A percentile compares a stretch with the other conserved stretches of the same genome.
Evolutionary conservation across 2,113 vertebrate genomes (phyloP).

Genomic region (Corydoras maculifer): DNA sequence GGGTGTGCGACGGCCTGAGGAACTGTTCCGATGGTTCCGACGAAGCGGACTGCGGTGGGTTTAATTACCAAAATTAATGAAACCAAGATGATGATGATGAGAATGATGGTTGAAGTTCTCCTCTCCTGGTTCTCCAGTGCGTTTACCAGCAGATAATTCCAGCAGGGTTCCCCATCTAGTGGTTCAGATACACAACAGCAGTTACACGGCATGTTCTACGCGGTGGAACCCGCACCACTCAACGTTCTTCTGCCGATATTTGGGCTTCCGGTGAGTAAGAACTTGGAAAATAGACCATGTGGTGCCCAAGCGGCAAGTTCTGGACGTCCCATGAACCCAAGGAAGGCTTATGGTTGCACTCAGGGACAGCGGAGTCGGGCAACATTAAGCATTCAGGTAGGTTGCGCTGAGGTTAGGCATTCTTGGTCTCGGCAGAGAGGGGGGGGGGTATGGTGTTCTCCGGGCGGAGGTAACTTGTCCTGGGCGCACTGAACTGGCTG

Average conservation of each 20-base stretch:
- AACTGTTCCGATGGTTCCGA: constrained; percentile 82
- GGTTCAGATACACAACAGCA: constrained; percentile 48
- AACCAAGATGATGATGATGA: no score
- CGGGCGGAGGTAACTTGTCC: no score
- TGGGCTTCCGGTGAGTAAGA: constrained; percentile 72
- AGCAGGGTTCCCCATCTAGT: constrained; percentile 28
- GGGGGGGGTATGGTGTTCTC: no score
- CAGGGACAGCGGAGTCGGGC: background rate
- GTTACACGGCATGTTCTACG: constrained; percentile 57
- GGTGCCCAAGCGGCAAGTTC: no score
- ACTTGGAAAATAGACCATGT: no score
- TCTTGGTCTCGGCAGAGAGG: no score
- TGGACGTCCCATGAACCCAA: no score
- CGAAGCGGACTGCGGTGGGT: constrained; percentile 78
- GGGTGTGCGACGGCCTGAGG: constrained; percentile 66
- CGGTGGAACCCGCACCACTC: constrained; percentile 69
- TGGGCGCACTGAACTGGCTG: no score
- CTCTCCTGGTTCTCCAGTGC: constrained; percentile 36
- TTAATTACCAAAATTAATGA: background rate
- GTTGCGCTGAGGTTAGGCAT: no score
- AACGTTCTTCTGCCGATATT: constrained; percentile 66
- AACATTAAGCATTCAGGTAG: no score
- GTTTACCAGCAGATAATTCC: constrained; percentile 36
- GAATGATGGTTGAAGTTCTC: background rate
- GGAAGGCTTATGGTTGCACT: no score